A percentile compares a stretch with the other conserved stretches of the same genome.
Conservation (phyloP, 2,888 invertebrate species). For the Drosophila paranaensis region DNA sequence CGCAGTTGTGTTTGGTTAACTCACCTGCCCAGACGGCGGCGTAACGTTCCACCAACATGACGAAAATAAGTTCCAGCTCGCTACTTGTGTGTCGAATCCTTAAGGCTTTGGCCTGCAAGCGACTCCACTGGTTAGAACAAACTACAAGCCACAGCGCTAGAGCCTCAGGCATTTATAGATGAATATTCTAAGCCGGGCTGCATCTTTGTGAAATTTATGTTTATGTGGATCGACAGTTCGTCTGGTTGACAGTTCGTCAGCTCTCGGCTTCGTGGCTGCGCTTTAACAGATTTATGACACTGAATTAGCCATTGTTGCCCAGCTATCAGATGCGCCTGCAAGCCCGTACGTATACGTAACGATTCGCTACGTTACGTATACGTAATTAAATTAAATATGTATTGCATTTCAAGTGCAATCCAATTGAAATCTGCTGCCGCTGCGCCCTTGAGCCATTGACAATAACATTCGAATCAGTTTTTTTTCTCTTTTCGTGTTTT, state of each 20-base stretch:
- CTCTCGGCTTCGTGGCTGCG: constrained; percentile 60
- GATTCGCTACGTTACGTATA: constrained; percentile 50
- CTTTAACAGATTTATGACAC: constrained; percentile 78
- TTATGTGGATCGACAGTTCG: constrained; percentile 57
- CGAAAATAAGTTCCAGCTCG: neutral
- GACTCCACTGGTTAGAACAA: constrained; percentile 39
- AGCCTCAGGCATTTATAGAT: constrained; percentile 63
- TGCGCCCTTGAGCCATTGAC: constrained; percentile 58
- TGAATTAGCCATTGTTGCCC: constrained; percentile 78
- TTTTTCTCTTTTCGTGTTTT: constrained; percentile 22
- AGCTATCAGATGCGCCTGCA: constrained; percentile 53
- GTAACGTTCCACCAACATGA: constrained; percentile 37
- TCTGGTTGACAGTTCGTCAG: constrained; percentile 55
- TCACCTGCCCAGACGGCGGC: constrained; percentile 61
- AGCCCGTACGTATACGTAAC: constrained; percentile 63
- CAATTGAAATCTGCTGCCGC: constrained; percentile 52
- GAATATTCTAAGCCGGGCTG: constrained; percentile 46
- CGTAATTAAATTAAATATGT: constrained; percentile 68
- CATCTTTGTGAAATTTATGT: constrained; percentile 83
- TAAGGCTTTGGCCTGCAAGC: constrained; percentile 31
- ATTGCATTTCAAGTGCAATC: constrained; percentile 72
- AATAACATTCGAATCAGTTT: constrained; percentile 45
- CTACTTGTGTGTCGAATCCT: constrained; percentile 36
- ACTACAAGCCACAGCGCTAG: constrained; percentile 47
- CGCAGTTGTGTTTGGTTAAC: constrained; percentile 53